Percentiles rank a stretch among this genome's conserved stretches.
Conservation (phyloP, 2,888 invertebrate species). For the Phyllotreta cruciferae region DNA sequence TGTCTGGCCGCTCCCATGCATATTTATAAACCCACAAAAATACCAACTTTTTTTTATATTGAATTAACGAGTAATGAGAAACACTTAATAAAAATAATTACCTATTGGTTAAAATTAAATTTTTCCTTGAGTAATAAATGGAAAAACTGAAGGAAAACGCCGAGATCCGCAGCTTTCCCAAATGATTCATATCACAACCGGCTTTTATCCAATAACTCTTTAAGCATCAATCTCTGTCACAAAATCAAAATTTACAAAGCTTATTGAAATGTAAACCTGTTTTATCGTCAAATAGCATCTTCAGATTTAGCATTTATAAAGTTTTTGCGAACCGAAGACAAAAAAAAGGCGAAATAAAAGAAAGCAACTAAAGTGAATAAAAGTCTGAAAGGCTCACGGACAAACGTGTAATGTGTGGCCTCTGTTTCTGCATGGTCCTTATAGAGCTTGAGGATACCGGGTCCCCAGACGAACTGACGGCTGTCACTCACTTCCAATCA, state of each 20-base stretch:
- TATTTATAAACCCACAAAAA: neutral
- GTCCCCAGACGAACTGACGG: constrained; percentile 50
- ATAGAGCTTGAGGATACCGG: constrained; percentile 51
- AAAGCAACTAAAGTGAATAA: constrained; percentile 24
- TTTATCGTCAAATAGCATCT: constrained; percentile 33
- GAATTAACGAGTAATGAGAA: too few relatives aligned
- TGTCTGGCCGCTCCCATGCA: constrained; percentile 15
- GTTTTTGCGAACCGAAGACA: constrained; percentile 18
- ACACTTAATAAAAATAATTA: too few relatives aligned
- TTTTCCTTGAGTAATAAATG: too few relatives aligned
- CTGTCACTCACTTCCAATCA: constrained; percentile 59
- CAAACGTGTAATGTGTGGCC: constrained; percentile 53
- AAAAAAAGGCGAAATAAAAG: constrained; percentile 28
- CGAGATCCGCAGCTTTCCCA: constrained; percentile 10
- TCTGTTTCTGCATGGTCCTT: constrained; percentile 55
- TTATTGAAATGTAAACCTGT: constrained; percentile 33
- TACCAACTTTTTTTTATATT: too few relatives aligned
- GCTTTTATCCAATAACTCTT: constrained; percentile 27
- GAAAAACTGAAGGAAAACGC: too few relatives aligned
- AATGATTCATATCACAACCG: constrained; percentile 24
- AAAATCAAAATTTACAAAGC: constrained; percentile 31
- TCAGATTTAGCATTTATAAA: constrained; percentile 33
- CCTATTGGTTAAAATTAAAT: too few relatives aligned
- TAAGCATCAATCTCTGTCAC: constrained; percentile 30
- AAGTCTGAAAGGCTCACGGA: constrained; percentile 43